Evolutionary conservation across 2,113 vertebrate genomes (phyloP), one percentile per base, ranked within the genome.

Genomic region (Silurus asotus): DNA sequence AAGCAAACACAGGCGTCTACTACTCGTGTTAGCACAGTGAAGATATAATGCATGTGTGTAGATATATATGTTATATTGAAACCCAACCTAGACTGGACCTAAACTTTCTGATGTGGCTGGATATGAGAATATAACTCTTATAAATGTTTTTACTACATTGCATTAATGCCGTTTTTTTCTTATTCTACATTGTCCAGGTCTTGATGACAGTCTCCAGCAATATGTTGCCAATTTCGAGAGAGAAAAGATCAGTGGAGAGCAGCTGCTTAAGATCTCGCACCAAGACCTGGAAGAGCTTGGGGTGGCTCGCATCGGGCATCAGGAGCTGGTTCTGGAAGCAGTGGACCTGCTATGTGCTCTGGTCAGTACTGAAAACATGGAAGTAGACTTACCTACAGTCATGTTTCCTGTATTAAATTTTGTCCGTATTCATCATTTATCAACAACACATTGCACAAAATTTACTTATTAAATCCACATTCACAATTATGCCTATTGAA

Each of bases 281-380:
- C 98, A 99, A 92, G 98, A 99, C 87, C 96, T 99, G 25, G 97
- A 99, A 94, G 97, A 99, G 80, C 94, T 99, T 17, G 97, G 98
- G 0, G 95, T 99, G 85, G 94, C 96, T 2, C 94, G 97, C 6
- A 99, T 99, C 0, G 98, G 98, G 88, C 98, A 99, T 90, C 98
- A 99, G 92, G 98, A 99, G 67, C 95, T 99, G 64, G 96, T 99
- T 88, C 91, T 99, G 89, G 98, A 99, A 92, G 97, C 98, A 4
- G 98, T 99, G 0, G 98, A 99, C 91, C 95, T 99, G 80, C 97
- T 99, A 14, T 99, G 98, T 79, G 98, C 98, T 86, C 94, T 99
- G 98, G 98, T 99, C 81, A 96, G 98, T 97, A 64, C 59, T 2
- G 14, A 37, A 37, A 67, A 13, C 1, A 62, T 45, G 51, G 48